Conservation (phyloP, 2,113 vertebrate genomes). For the Eptatretus burgeri region DNA sequence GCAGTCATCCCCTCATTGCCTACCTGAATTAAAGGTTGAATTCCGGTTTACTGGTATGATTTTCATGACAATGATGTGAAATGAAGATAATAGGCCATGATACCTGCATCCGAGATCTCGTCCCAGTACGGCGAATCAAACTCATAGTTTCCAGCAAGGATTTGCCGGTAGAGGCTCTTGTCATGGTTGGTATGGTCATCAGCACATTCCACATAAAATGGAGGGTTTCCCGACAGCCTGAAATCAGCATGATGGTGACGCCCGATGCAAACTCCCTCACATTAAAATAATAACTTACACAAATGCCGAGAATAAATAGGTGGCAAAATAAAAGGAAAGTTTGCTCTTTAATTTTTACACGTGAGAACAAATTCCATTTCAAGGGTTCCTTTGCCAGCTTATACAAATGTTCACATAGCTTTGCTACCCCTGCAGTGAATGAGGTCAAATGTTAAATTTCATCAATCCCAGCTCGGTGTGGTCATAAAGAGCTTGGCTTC, state of each 20-base stretch:
- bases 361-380: too few relatives aligned
- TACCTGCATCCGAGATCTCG: conserved; percentile 38
- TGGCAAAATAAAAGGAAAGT: neutral
- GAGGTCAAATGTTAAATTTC: neutral
- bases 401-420: too few relatives aligned
- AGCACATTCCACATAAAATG: conserved; percentile 40
- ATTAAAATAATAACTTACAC: neutral
- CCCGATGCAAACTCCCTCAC: neutral
- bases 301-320: neutral
- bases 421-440: too few relatives aligned
- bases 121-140: conserved; percentile 48
- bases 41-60: too few relatives aligned
- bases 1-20: too few relatives aligned
- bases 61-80: too few relatives aligned
- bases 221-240: conserved; percentile 37
- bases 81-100: too few relatives aligned
- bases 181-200: conserved; percentile 35
- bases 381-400: too few relatives aligned
- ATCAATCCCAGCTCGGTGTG: neutral
- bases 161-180: conserved; percentile 43
- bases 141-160: conserved; percentile 38
- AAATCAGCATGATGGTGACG: neutral
- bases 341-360: neutral
- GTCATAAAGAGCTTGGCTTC: conserved; percentile 9
- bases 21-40: too few relatives aligned